These are phyloP conservation scores for Ochotona princeps DNA, from an alignment of 2,113 vertebrate species.

Conservation along the genomic window DNA sequence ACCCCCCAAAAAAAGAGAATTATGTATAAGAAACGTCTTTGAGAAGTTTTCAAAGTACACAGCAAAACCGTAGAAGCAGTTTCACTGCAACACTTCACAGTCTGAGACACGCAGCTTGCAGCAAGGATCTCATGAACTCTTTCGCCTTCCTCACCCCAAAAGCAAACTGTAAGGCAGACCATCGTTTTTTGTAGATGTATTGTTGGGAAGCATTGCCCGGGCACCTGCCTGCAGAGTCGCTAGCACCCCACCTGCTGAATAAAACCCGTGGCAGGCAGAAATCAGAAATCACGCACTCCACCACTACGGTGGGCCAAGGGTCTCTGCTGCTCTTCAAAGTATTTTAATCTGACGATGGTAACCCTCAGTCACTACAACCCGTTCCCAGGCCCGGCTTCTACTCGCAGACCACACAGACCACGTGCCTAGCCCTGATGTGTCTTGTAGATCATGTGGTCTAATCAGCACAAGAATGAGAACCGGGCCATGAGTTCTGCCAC, in stretches of 20 bases:
- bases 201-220: background rate
- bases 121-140: background rate
- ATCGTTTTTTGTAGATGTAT: background rate
- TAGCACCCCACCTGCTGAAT: background rate
- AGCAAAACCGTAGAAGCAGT: slow-evolving; percentile 15
- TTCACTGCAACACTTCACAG: background rate
- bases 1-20: too few relatives aligned
- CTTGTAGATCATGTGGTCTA: background rate
- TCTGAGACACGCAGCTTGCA: background rate
- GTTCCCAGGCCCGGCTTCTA: background rate
- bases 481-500: background rate
- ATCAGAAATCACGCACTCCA: background rate
- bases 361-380: background rate
- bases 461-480: background rate
- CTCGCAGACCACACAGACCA: background rate
- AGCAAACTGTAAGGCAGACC: background rate
- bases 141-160: background rate
- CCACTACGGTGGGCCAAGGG: background rate
- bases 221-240: background rate
- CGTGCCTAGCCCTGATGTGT: fast-evolving
- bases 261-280: background rate
- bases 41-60: slow-evolving; percentile 14
- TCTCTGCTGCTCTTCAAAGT: background rate
- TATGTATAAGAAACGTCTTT: background rate
- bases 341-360: background rate